Conservation (phyloP, 2,888 invertebrate genomes). For the Orthosia cruda region DNA sequence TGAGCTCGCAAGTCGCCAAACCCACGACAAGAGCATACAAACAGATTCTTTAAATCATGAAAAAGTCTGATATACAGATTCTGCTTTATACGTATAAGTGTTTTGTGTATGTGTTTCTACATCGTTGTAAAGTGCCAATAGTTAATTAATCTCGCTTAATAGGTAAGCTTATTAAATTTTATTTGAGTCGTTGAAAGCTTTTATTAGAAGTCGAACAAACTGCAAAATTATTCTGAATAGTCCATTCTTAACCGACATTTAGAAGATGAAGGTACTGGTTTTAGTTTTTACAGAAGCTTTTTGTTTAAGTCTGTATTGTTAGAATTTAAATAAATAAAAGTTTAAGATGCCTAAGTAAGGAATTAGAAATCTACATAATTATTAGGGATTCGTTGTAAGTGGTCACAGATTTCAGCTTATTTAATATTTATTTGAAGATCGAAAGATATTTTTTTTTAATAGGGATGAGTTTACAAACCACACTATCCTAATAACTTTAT, state of each 20-base stretch:
- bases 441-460: not conserved
- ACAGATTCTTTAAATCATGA: not conserved
- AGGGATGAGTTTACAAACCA: not conserved
- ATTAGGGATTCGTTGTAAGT: not conserved
- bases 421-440: not conserved
- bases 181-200: conserved; percentile 5
- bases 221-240: not conserved
- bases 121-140: not conserved
- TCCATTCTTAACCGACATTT: not conserved
- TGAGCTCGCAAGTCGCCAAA: not conserved
- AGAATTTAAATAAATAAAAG: not conserved
- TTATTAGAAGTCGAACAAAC: not conserved
- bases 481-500: not conserved
- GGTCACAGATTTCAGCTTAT: not conserved
- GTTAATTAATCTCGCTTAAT: conserved; percentile 12
- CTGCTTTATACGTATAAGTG: conserved; percentile 17
- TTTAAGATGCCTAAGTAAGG: not conserved
- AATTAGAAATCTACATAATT: not conserved
- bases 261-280: not conserved
- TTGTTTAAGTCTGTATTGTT: not conserved
- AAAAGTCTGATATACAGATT: conserved; percentile 7
- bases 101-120: conserved; percentile 22
- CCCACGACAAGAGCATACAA: conserved; percentile 2
- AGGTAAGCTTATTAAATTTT: conserved; percentile 8
- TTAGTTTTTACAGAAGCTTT: not conserved